A percentile compares a stretch with the other conserved stretches of the same genome.
These are phyloP conservation scores for Zeugodacus cucurbitae DNA, from an alignment of 1,140 invertebrate species.

Conservation along the genomic window DNA sequence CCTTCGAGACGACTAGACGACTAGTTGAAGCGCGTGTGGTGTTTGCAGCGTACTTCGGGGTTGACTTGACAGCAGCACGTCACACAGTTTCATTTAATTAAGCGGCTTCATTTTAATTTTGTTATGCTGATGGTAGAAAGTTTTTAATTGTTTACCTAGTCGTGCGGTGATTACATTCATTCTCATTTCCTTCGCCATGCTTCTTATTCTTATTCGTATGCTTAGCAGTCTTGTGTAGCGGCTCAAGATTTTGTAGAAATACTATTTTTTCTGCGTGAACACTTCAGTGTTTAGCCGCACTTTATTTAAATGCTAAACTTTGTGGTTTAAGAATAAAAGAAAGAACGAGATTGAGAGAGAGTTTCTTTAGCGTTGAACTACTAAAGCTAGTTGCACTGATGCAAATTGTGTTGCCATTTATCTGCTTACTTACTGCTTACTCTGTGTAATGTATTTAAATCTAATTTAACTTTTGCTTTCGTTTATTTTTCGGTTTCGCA, in stretches of 20 bases:
- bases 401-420: neutral
- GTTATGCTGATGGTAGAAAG: constrained; percentile 3
- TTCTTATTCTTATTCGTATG: neutral
- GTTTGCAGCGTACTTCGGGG: neutral
- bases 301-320: neutral
- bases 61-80: neutral
- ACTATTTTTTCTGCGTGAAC: no score
- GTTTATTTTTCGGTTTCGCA: constrained; percentile 19
- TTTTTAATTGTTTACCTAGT: constrained; percentile 12
- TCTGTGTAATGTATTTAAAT: neutral
- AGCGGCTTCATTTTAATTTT: constrained; percentile 18
- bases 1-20: neutral
- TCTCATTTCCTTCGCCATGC: neutral
- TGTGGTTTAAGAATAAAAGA: no score
- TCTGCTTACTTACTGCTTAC: neutral
- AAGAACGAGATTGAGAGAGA: no score
- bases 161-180: neutral
- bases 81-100: constrained; percentile 25
- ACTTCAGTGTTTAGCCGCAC: neutral
- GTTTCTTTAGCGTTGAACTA: neutral
- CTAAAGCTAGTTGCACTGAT: neutral
- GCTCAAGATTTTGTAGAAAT: neutral
- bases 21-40: neutral
- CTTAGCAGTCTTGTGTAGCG: neutral
- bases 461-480: constrained; percentile 8